Evolutionary conservation across 1,140 invertebrate species (phyloP), one percentile per base, ranked within the genome.

Genomic region (Lepidurus apus): DNA sequence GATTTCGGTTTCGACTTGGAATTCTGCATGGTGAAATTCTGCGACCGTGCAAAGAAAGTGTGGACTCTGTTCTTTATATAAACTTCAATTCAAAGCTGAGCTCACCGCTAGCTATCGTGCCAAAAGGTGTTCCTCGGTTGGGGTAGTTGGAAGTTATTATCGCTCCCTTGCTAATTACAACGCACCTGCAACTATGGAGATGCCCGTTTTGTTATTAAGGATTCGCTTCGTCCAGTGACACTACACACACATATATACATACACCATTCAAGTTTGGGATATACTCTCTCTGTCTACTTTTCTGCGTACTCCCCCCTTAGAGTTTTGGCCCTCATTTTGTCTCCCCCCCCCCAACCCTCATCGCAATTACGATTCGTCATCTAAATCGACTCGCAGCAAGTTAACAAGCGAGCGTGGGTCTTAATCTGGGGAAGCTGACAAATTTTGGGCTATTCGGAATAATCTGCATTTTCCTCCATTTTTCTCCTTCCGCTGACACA

Each of bases 401-500:
- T 34, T 34, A 34, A 4, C 4, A 34, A 34, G 34, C 34, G 34
- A 3, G 34, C 34, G 34, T 34, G 34, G 34, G 34, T 34, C 34
- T 34, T 34, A 34, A 34, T 34, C 34, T 3, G 34, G 3, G 34
- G 34, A 34, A 34, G 34, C 34, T 34, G 34, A 34, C 34, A 34
- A 4, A 4, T 3, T 34, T 34, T 34, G 34, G 34, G 34, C 4
- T 34, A 3, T 34, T 34, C 34, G 3, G 34, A 2, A 34, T 34
- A n/a, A 65, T 65, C 53, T 65, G 53, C 53, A 65, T 7, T 34
- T 34, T 4, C 53, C 17, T 9, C 8, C 21, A 65, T n/a, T 65
- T 65, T n/a, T 65, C 53, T 65, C 53, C 17, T 65, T 65, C 53
- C 53, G 53, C 53, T 65, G 53, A 65, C 53, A 65, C 53, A 65